These are phyloP conservation scores for Drosophila subobscura DNA, from an alignment of 1,140 invertebrate genomes.

Conservation along the genomic window DNA sequence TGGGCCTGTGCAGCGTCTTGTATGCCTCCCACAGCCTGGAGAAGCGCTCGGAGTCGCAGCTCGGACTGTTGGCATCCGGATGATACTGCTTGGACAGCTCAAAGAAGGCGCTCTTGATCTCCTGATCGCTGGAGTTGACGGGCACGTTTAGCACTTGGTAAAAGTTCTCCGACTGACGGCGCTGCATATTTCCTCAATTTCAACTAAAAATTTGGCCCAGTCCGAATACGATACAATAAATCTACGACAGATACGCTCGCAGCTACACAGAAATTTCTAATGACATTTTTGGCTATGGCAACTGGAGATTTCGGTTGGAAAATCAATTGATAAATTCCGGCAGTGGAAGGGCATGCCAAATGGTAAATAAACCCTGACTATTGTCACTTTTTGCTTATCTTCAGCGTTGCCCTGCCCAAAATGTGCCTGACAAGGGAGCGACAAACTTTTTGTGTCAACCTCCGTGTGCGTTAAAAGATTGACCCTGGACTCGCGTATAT, in stretches of 20 bases:
- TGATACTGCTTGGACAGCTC: slow-evolving; percentile 65
- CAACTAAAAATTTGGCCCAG: no score
- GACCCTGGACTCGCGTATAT: slow-evolving; percentile 48
- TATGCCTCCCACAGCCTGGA: slow-evolving; percentile 62
- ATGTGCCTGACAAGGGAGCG: slow-evolving; percentile 16
- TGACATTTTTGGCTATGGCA: no score
- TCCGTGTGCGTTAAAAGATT: slow-evolving; percentile 26
- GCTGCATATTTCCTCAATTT: not conserved
- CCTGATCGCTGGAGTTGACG: slow-evolving; percentile 23
- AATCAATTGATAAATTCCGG: no score
- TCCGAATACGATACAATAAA: no score
- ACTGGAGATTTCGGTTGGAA: no score
- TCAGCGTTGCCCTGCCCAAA: slow-evolving; percentile 9
- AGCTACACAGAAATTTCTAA: no score
- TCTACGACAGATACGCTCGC: no score
- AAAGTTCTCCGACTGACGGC: slow-evolving; percentile 24
- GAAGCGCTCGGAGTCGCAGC: slow-evolving; percentile 43
- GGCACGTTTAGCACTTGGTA: slow-evolving; percentile 63
- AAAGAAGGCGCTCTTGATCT: slow-evolving; percentile 59
- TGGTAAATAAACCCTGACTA: no score
- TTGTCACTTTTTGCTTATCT: slow-evolving; percentile 10
- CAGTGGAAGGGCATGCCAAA: no score
- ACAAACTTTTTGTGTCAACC: slow-evolving; percentile 56
- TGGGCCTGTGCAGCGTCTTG: slow-evolving; percentile 30
- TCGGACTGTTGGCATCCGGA: slow-evolving; percentile 39